Percentiles rank a stretch among this genome's conserved stretches.
Evolutionary conservation across 30 jellyfish, hydroid and myxozoan species (phyloP).

Genomic region (Pelagia noctiluca): DNA sequence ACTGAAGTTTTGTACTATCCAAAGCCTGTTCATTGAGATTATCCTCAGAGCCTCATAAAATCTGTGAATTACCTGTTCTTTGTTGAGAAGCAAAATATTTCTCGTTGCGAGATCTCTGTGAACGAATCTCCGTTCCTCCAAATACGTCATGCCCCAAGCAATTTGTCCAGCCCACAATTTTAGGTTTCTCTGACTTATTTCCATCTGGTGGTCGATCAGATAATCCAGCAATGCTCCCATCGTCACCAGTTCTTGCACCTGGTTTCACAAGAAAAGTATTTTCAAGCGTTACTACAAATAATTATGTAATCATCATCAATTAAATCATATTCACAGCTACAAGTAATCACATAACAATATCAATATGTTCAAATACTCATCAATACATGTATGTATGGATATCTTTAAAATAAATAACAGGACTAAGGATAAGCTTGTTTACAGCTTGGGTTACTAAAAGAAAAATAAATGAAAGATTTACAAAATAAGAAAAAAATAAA

Average conservation of each 20-base stretch:
- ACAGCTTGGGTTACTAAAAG: too few relatives aligned
- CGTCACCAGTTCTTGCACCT: slow-evolving; percentile 94
- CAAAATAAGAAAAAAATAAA: too few relatives aligned
- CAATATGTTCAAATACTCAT: too few relatives aligned
- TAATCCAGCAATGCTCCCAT: slow-evolving; percentile 95
- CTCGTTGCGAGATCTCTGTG: slow-evolving; percentile 97
- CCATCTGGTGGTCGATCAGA: slow-evolving; percentile 83
- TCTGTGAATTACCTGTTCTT: slow-evolving; percentile 94
- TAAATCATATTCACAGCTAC: too few relatives aligned
- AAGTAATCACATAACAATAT: too few relatives aligned
- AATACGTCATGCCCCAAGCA: slow-evolving; percentile 97
- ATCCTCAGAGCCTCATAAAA: too few relatives aligned
- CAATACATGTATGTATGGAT: too few relatives aligned
- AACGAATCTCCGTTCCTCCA: slow-evolving; percentile 88
- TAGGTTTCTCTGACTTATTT: slow-evolving; percentile 66
- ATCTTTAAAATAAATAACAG: too few relatives aligned
- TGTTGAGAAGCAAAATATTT: slow-evolving; percentile 74
- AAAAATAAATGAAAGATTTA: too few relatives aligned
- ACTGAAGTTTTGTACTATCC: too few relatives aligned
- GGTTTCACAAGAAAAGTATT: not conserved
- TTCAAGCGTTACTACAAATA: not conserved
- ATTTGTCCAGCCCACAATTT: slow-evolving; percentile 96
- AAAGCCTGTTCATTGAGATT: too few relatives aligned
- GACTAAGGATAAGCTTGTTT: too few relatives aligned
- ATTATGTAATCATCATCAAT: not conserved